Conservation (phyloP, 2,113 vertebrate genomes). For the Mirounga angustirostris region DNA sequence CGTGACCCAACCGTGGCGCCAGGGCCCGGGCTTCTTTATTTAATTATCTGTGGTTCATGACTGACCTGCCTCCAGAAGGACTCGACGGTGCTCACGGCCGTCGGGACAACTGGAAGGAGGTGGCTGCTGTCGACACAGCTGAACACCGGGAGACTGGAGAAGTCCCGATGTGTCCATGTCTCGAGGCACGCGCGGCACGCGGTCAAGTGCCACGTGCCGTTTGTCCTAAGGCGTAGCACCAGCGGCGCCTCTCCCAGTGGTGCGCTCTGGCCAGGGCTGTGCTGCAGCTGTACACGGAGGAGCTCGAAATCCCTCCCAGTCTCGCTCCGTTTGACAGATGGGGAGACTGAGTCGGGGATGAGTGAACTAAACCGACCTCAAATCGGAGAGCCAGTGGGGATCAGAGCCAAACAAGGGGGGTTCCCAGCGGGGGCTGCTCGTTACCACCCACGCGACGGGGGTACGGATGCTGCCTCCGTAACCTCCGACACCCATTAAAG, state of each 20-base stretch:
- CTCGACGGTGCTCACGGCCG: background rate
- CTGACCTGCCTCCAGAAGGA: background rate
- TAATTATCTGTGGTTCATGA: background rate
- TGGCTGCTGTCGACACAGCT: background rate
- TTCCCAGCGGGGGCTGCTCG: background rate
- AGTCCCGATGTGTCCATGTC: background rate
- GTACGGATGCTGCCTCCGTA: fast-evolving
- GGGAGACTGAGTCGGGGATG: background rate
- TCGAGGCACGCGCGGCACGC: fast-evolving
- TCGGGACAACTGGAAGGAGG: background rate
- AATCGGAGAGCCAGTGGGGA: background rate
- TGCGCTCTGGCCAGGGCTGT: fast-evolving
- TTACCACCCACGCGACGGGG: fast-evolving
- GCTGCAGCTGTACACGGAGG: background rate
- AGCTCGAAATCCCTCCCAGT: background rate
- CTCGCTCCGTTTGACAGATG: background rate
- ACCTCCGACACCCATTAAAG: background rate
- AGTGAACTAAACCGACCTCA: background rate
- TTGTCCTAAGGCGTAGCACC: fast-evolving
- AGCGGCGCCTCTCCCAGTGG: background rate
- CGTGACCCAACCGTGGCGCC: fast-evolving
- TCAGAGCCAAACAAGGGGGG: background rate
- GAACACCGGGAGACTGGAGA: background rate
- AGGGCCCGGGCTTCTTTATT: background rate
- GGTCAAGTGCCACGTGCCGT: background rate